Evolutionary conservation across 2,888 invertebrate species (phyloP), one percentile per base, ranked within the genome.

Genomic region (Brachylomia viminalis): DNA sequence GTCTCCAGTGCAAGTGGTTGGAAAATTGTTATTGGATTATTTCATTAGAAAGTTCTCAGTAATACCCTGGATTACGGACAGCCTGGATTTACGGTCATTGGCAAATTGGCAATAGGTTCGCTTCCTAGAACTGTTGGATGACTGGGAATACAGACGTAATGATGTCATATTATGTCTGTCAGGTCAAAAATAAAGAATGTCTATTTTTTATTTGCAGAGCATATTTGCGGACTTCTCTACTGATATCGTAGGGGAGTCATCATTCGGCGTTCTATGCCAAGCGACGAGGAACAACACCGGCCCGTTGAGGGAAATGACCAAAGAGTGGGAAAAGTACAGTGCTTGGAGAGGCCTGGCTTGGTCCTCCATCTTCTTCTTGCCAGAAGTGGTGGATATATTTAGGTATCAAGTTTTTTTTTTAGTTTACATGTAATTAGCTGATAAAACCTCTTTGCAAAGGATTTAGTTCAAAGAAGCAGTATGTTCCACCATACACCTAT

Each of bases 351-450:
- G 92, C 6, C 23, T 91, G 8, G 82, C 82, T 0, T 92, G 91
- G 92, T 87, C 86, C 45, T 90, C 90, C 52, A 91, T 93, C 23
- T 94, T 94, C 89, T 94, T 93, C 79, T 88, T 89, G 5, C 93
- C 94, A 6, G 88, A 90, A 38, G 38, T 91, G 1, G 92, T 91
- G 0, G 90, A 92, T 66, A 64, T 90, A 15, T 91, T 92, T 38
- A 79, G 93, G 92, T 92, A 66, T 59, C 65, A 15, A 20, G 15
- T 27, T 58, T 17, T 0, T 33, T 38, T 27, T 0, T 10, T 33
- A 42, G 10, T 0, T 42, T n/a, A n/a, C n/a, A 49, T 62, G 7
- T 3, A 15, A 30, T 27, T 5, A 47, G 17, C 7, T 72, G 15
- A 33, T 33, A 2, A 27, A 45, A 33, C 8, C 30, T 33, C 17